Percentiles rank a stretch among this genome's conserved stretches.
phyloP scores from a whole-genome alignment of 1,140 invertebrate genomes.

The Drepana arcuata region DNA sequence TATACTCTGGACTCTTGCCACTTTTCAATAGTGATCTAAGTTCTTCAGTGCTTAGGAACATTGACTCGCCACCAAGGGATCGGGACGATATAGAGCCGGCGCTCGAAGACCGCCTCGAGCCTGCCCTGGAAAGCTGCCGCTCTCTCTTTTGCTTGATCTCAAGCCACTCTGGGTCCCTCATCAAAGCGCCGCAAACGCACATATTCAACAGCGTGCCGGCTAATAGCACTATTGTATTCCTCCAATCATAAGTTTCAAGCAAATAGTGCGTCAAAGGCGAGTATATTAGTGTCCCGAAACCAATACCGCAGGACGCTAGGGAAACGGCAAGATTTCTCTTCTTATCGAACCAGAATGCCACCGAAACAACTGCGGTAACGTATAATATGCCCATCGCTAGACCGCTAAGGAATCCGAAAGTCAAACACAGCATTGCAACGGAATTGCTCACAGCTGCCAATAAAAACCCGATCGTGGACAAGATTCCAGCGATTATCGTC shows the following conservation, averaged over 20 bases:
- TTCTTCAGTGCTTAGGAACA: conserved; percentile 42
- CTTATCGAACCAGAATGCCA: conserved; percentile 96
- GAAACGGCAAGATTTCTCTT: conserved; percentile 88
- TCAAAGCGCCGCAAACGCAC: conserved; percentile 88
- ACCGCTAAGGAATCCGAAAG: conserved; percentile 89
- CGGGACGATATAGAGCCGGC: conserved; percentile 40
- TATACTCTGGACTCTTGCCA: conserved; percentile 53
- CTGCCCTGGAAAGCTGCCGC: conserved; percentile 29
- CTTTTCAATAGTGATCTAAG: conserved; percentile 43
- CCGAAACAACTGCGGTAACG: conserved; percentile 91
- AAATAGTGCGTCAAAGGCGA: conserved; percentile 82
- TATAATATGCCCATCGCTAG: conserved; percentile 88
- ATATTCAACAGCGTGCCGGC: conserved; percentile 89
- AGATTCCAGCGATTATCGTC: conserved; percentile 82
- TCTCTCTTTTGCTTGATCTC: conserved; percentile 51
- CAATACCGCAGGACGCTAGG: conserved; percentile 55
- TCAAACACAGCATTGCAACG: conserved; percentile 83
- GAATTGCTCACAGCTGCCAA: conserved; percentile 80
- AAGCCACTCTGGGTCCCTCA: conserved; percentile 87
- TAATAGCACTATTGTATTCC: conserved; percentile 84
- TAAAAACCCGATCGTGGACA: conserved; percentile 84
- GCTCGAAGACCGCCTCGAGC: conserved; percentile 41
- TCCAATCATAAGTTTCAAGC: conserved; percentile 85
- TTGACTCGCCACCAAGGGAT: conserved; percentile 47
- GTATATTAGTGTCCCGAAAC: conserved; percentile 80